phyloP scores from a whole-genome alignment of 2,797 vertebrate species.

The Orientallactaga sibirica region DNA sequence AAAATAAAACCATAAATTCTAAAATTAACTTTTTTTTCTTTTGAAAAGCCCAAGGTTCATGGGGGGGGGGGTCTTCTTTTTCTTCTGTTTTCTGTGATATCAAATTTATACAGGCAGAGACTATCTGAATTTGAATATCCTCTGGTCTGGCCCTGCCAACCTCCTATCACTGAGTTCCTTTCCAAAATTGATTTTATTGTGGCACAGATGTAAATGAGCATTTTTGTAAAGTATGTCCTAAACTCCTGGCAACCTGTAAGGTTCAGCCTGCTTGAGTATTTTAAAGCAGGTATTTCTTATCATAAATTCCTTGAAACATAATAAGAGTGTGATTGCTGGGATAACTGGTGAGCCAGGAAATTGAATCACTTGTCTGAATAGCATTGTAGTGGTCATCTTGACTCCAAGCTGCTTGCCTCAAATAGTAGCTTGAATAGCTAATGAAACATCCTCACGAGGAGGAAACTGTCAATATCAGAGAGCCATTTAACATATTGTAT shows the following conservation, averaged over 20 bases:
- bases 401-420: conserved; percentile 24
- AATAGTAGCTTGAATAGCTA: conserved; percentile 68
- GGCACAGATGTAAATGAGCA: conserved; percentile 13
- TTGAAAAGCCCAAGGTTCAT: not conserved
- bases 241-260: conserved; percentile 28
- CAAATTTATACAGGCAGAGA: conserved; percentile 8
- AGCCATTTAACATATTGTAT: conserved; percentile 52
- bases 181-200: conserved; percentile 64
- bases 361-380: conserved; percentile 70
- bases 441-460: conserved; percentile 71
- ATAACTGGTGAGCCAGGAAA: conserved; percentile 75
- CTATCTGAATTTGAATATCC: conserved; percentile 58
- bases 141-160: not conserved
- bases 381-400: not conserved
- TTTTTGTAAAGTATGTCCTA: conserved; percentile 2
- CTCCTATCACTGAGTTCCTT: not conserved
- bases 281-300: conserved; percentile 71
- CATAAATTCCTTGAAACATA: conserved; percentile 64
- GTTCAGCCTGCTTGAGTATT: conserved; percentile 63
- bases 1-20: not conserved
- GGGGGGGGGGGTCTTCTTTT: not conserved
- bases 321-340: conserved; percentile 2
- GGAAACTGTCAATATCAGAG: conserved; percentile 12
- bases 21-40: not conserved
- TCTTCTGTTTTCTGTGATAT: not conserved